Base-by-base conservation (phyloP, 2,113 vertebrate species). In the Lepidothrix coronata region DNA sequence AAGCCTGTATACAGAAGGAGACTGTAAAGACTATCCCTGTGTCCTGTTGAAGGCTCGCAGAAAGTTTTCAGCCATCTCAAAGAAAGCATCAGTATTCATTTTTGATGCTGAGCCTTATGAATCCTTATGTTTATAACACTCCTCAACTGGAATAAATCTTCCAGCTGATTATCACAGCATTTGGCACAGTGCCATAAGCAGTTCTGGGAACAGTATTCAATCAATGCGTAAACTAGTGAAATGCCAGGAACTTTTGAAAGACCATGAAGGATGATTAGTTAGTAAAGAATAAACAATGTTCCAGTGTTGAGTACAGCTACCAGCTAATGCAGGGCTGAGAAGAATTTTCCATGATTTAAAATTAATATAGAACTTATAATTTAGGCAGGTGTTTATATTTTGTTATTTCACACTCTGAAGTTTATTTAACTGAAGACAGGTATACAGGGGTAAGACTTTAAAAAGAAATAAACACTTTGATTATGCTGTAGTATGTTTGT, bases 71-170 rank as follows among this genome's bases (percentile, higher is more conserved):
- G 33, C 92, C 88, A 77, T 89, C 97, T 97, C 91, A 75, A 93
- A 90, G 94, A 93, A 94, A 94, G 94, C 78, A 95, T 97, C 96
- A 94, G 95, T 85, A 97, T 97, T 97, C 95, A 62, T 95, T 97
- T 97, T 94, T 89, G 85, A 91, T 13, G 30, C 67, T 37, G 95
- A 95, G 93, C 93, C 95, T 97, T 97, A 97, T 94, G 97, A 97
- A 97, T 98, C 95, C 97, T 98, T 95, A 96, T 98, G 97, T 98
- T 98, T 98, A 98, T 97, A 98, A 97, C 97, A 97, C 97, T 98
- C 97, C 97, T 97, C 97, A 92, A 97, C 97, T 98, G 97, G 96
- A 98, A 98, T 98, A 98, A 99, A 98, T 98, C 98, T 98, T 98
- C 97, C 94, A 98, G 97, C 93, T 98, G 98, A 98, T 98, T 98